Base-by-base conservation (phyloP, 2,888 invertebrate genomes). In the Cantharis flavilabris region DNA sequence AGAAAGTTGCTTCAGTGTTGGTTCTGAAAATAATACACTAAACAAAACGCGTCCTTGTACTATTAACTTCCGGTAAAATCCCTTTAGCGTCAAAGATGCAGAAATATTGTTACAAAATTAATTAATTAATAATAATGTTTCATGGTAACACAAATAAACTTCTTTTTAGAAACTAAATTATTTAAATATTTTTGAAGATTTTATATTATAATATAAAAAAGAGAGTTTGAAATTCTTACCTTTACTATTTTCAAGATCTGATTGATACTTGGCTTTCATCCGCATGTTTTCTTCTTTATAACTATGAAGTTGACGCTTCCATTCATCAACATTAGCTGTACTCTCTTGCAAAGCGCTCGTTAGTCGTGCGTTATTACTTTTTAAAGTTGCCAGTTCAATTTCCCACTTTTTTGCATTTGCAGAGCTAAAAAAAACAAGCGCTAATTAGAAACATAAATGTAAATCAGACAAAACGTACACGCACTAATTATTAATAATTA, bases 381-480 rank as follows among this genome's bases (percentile, higher is more conserved):
- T 98, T 82, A 99, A 90, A 1, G 98, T 98, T 70, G 97, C 95
- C 82, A 99, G 90, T 89, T 99, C 98, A 64, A 98, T 95, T 90
- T 98, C 98, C 98, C 98, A 98, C 88, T 98, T 98, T 90, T 98
- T 98, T 10, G 98, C 98, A 90, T 98, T 98, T 63, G 98, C 96
- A 70, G 98, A 98, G 89, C 98, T 97, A 69, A 73, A 78, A 78
- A 9, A 65, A 70, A 70, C 83, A 71, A 11, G 76, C 74, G 11
- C 16, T 33, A 33, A 70, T 33, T 33, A 26, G 9, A 14, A 26
- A 14, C 23, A 69, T 10, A n/a, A 14, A 69, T 26, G 69, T 10
- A 69, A 14, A 69, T 26, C 69, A 69, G 18, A 20, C 65, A 20
- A 65, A 65, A 65, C 14, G 69, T 69, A 28, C 65, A 13, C 16